Evolutionary conservation across 2,888 invertebrate species (phyloP).

Genomic region (Boloria selene): DNA sequence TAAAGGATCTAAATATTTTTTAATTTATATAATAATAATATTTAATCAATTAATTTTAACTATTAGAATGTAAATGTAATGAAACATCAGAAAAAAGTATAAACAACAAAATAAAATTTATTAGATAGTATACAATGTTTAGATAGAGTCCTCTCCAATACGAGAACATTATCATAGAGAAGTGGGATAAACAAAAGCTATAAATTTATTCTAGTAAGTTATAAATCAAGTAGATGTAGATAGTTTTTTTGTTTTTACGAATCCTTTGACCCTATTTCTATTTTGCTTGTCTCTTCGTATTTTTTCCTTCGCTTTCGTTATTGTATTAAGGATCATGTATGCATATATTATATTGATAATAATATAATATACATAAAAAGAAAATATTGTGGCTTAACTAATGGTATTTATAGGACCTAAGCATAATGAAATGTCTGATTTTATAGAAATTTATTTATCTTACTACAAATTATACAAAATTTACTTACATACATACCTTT

Average conservation of each 20-base stretch:
- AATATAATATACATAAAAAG: background rate
- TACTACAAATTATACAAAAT: too few relatives aligned
- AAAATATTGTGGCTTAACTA: too few relatives aligned
- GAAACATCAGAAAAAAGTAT: too few relatives aligned
- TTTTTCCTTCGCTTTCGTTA: background rate
- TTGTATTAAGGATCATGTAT: background rate
- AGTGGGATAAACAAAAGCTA: conserved; percentile 22
- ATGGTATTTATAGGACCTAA: too few relatives aligned
- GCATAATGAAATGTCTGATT: too few relatives aligned
- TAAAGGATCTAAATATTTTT: too few relatives aligned
- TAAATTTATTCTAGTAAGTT: conserved; percentile 23
- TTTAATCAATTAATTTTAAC: too few relatives aligned
- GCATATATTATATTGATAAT: background rate
- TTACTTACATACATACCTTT: too few relatives aligned
- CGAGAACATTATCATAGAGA: conserved; percentile 6
- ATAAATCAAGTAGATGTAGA: conserved; percentile 28
- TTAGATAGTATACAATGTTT: background rate
- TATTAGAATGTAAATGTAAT: too few relatives aligned
- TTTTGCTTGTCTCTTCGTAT: background rate
- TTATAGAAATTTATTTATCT: too few relatives aligned
- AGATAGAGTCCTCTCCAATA: conserved; percentile 2
- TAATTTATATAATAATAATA: too few relatives aligned
- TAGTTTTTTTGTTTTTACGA: conserved; percentile 23
- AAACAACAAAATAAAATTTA: too few relatives aligned
- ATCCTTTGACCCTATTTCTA: conserved; percentile 9